Base-by-base conservation (phyloP, 2,113 vertebrate species). In the Synodontis membranacea region DNA sequence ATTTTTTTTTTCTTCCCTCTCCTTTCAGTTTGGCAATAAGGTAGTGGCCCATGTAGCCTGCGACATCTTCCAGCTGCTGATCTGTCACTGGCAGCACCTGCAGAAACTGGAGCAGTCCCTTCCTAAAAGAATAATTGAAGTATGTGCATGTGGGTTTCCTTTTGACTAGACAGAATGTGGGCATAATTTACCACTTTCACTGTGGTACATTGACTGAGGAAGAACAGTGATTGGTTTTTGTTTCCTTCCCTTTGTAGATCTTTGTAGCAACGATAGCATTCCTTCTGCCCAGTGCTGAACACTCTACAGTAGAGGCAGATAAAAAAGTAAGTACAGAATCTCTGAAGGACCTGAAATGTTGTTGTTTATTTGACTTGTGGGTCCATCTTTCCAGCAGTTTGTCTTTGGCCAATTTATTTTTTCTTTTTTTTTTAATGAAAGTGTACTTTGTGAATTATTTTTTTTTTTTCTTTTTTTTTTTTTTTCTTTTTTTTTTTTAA, bases 221-320 rank as follows among this genome's bases (percentile, higher is more conserved):
- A 91, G 86, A 88, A 80, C 7, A 89, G 81, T 87, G 90, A 91
- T 86, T 90, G 48, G 70, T 83, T 72, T 68, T 56, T 80, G 17
- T 50, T 56, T 83, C 39, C 42, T 48, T 42, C 66, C 39, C 52
- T n/a, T 84, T 91, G 42, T 90, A 99, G 98, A 98, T 99, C 92
- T 97, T 99, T 48, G 97, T 99, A 94, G 98, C 98, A 91, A 99
- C 98, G 84, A 97, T 98, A 86, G 96, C 97, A 8, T 99, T 99
- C 93, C 97, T 99, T 88, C 94, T 99, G 92, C 98, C 98, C 0
- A 96, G 96, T 88, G 97, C 98, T 0, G 98, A 99, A 60, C 95
- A 97, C 89, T 99, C 98, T 46, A 95, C 95, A 1, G 91, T 97
- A 91, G 98, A 99, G 93, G 94, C 94, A 31, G 98, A 99, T 93